Conservation (phyloP, 2,888 invertebrate genomes). For the Crematogaster levior region DNA sequence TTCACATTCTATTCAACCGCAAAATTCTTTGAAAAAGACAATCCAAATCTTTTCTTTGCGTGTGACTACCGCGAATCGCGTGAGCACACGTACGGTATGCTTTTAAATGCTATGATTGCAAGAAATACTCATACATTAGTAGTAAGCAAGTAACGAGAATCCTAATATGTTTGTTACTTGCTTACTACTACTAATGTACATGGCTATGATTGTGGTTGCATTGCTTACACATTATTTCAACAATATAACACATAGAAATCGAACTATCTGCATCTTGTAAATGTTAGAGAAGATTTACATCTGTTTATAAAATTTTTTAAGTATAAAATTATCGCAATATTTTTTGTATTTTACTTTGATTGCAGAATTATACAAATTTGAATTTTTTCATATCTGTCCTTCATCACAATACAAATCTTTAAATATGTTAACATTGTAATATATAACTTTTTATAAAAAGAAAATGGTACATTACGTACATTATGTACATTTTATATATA, state of each 20-base stretch:
- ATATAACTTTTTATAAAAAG: background rate
- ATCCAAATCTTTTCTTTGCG: constrained; percentile 60
- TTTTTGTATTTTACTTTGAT: background rate
- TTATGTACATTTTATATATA: too few species aligned
- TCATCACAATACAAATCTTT: background rate
- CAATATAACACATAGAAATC: constrained; percentile 42
- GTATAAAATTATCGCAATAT: background rate
- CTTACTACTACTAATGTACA: constrained; percentile 60
- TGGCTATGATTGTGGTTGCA: constrained; percentile 78
- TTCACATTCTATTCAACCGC: background rate
- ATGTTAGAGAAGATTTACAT: background rate
- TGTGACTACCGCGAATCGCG: constrained; percentile 59
- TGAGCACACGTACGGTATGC: constrained; percentile 22
- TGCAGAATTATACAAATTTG: background rate
- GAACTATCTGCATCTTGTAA: constrained; percentile 49
- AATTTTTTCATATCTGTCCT: background rate
- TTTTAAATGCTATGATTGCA: constrained; percentile 28
- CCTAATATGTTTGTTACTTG: constrained; percentile 57
- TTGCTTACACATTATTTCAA: constrained; percentile 70
- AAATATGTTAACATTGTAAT: background rate
- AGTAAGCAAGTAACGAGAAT: too few species aligned
- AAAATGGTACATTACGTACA: too few species aligned
- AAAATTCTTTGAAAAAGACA: constrained; percentile 36
- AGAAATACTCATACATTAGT: constrained; percentile 67
- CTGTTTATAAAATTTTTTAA: background rate